These are phyloP conservation scores for Channa striata DNA, from an alignment of 2,797 vertebrate species.

Conservation along the genomic window DNA sequence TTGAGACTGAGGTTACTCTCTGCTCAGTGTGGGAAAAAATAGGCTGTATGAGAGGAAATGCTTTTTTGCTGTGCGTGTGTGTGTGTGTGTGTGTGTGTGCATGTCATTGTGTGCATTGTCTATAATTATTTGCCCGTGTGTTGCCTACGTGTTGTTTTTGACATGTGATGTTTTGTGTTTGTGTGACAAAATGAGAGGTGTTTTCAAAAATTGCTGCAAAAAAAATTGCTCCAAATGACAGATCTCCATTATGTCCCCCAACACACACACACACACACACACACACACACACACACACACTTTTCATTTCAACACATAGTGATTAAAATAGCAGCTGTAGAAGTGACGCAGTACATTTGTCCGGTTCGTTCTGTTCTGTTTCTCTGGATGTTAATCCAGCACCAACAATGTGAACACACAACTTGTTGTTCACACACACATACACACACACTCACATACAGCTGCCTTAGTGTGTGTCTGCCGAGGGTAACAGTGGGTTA, in stretches of 20 bases:
- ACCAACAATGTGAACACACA: too few relatives aligned
- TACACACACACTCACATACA: background rate
- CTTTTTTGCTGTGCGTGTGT: background rate
- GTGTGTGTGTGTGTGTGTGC: background rate
- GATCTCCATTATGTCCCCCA: constrained; percentile 1
- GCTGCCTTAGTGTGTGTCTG: too few relatives aligned
- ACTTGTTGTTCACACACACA: background rate
- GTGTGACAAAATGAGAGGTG: constrained; percentile 9
- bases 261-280: constrained; percentile 10
- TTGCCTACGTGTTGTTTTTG: background rate
- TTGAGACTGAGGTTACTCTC: constrained; percentile 9
- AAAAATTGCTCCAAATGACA: constrained; percentile 37
- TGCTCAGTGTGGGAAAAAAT: constrained; percentile 6
- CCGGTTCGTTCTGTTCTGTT: constrained; percentile 7
- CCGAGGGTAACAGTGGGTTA: too few relatives aligned
- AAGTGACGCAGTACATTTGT: background rate
- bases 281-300: background rate
- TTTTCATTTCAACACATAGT: background rate
- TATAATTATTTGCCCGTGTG: background rate
- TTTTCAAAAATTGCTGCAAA: constrained; percentile 44
- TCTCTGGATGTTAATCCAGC: background rate
- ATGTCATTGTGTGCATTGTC: background rate
- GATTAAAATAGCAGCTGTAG: constrained; percentile 11
- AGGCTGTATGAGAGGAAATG: background rate
- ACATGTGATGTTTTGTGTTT: background rate